Evolutionary conservation across 2,113 vertebrate species (phyloP).

Genomic region (Thinocorus orbignyianus): DNA sequence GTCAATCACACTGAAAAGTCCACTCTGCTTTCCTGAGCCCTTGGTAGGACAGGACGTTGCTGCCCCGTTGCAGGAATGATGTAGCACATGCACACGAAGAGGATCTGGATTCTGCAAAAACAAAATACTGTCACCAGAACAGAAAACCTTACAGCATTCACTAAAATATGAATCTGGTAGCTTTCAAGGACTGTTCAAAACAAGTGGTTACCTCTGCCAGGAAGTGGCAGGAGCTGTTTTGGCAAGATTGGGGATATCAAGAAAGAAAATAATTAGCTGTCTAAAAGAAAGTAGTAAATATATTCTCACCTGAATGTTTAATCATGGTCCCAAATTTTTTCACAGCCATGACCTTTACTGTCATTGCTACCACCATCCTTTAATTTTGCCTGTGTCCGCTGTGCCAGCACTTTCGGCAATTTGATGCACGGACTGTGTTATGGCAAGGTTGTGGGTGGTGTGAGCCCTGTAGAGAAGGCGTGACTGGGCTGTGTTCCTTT

Average conservation of each 20-base stretch:
- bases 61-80: background rate
- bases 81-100: background rate
- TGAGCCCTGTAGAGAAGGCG: background rate
- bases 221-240: background rate
- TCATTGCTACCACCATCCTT: background rate
- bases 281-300: background rate
- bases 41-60: background rate
- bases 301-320: background rate
- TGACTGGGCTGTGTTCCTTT: background rate
- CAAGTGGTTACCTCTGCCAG: background rate
- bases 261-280: background rate
- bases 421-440: background rate
- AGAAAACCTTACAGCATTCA: background rate
- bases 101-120: background rate
- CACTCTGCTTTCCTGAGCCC: background rate
- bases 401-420: fast-evolving
- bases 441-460: background rate
- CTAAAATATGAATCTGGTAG: background rate
- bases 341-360: background rate
- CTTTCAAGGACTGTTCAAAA: background rate
- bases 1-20: background rate
- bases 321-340: background rate
- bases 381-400: background rate
- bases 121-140: background rate
- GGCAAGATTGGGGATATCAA: background rate